These are phyloP conservation scores for Bombus fervidus DNA, from an alignment of 1,140 invertebrate species.

Conservation along the genomic window DNA sequence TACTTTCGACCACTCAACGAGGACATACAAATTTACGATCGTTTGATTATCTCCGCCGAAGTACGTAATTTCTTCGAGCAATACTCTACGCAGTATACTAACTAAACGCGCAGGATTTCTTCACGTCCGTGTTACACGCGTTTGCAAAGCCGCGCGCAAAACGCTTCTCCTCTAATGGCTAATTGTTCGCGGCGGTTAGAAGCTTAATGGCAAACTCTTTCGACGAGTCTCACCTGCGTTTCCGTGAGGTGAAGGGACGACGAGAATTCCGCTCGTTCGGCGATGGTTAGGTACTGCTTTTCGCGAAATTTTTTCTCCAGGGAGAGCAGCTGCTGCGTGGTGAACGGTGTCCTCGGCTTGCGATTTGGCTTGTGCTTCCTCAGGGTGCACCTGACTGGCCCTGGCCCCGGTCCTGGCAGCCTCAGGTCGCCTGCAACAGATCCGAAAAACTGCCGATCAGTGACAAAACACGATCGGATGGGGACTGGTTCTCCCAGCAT, in stretches of 20 bases:
- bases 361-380: slow-evolving; percentile 94
- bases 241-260: slow-evolving; percentile 96
- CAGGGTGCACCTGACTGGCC: slow-evolving; percentile 74
- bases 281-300: slow-evolving; percentile 98
- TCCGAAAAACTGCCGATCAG: slow-evolving; percentile 28
- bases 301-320: slow-evolving; percentile 97
- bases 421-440: slow-evolving; percentile 75
- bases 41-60: neutral
- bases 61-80: neutral
- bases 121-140: no score
- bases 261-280: slow-evolving; percentile 98
- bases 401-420: slow-evolving; percentile 74
- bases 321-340: slow-evolving; percentile 95
- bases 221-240: slow-evolving; percentile 87
- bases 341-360: slow-evolving; percentile 98
- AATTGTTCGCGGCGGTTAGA: slow-evolving; percentile 2
- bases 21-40: neutral
- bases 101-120: neutral
- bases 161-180: neutral
- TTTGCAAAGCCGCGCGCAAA: neutral
- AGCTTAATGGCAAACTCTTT: slow-evolving; percentile 11
- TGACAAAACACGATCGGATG: slow-evolving; percentile 15
- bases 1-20: neutral
- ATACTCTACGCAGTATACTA: neutral
- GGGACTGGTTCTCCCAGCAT: neutral